Evolutionary conservation across 2,888 invertebrate species (phyloP).

Genomic region (Chorisops tibialis): DNA sequence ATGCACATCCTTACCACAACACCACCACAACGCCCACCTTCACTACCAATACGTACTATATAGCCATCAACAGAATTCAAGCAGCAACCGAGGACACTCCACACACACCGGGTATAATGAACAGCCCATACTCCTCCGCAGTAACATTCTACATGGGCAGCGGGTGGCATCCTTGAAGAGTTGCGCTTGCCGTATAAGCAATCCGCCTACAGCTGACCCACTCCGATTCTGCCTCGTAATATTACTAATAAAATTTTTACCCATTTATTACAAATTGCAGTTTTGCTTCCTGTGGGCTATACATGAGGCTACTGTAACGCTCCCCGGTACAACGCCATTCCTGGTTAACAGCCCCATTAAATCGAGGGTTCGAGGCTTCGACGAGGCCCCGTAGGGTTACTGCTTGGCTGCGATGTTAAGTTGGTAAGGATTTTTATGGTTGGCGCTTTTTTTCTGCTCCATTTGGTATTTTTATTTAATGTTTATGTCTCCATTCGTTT

Average conservation of each 20-base stretch:
- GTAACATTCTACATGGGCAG: neutral
- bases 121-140: neutral
- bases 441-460: constrained; percentile 24
- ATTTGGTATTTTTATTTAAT: constrained; percentile 26
- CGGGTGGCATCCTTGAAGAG: neutral
- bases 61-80: neutral
- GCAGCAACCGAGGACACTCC: neutral
- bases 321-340: neutral
- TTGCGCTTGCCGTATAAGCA: neutral
- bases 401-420: neutral
- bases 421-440: constrained; percentile 19
- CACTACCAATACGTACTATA: no score
- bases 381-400: neutral
- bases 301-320: neutral
- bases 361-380: neutral
- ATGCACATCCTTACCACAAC: neutral
- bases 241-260: constrained; percentile 16
- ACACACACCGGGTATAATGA: neutral
- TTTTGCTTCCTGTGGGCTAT: constrained; percentile 5
- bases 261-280: constrained; percentile 27
- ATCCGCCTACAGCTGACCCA: neutral
- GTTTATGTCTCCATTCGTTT: constrained; percentile 22
- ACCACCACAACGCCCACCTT: neutral
- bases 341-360: constrained; percentile 16
- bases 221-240: neutral